Evolutionary conservation across 1,140 invertebrate genomes (phyloP), one percentile per base, ranked within the genome.

Genomic region (Zelostemma sp.): DNA sequence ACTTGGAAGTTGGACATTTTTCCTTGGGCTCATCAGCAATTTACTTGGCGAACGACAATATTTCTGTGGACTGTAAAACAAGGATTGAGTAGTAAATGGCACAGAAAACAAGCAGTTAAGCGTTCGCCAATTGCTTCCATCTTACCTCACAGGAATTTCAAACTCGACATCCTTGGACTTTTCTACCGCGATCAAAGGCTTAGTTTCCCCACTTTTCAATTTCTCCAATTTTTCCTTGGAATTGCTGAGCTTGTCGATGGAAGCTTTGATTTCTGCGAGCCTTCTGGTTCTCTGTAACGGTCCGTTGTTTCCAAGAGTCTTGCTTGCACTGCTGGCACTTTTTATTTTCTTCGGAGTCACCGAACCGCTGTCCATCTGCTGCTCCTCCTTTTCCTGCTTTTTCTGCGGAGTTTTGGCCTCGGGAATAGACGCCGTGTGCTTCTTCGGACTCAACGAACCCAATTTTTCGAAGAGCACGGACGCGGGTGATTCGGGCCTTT

Each of bases 161-260:
- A 93, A 79, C 78, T 93, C 87, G 77, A 93, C 91, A 15, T 88
- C 88, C 54, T 91, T 88, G 72, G 93, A 93, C 73, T 90, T 88
- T 74, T 90, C 89, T 0, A 93, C 86, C 16, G 43, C 17, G 55
- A 89, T 87, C 11, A 87, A 75, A 67, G 74, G 81, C 50, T 84
- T 75, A 72, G 77, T 49, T 72, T 83, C 60, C 73, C 78, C 45
- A 62, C 68, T 14, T 45, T 85, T 80, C 49, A 84, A 73, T 65
- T 87, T 83, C 69, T 81, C 86, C 43, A 88, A 78, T 64, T 87
- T 86, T 38, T 86, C 80, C 50, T 88, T 87, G 8, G 79, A 82
- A 16, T 84, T 80, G 14, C 83, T 84, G 11, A 93, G 87, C 18
- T 87, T 86, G 1, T 86, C 85, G 14, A 92, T 87, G 8, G 88